Percentiles rank a stretch among this genome's conserved stretches.
phyloP scores from a whole-genome alignment of 2,797 vertebrate genomes.

The Lates japonicus region DNA sequence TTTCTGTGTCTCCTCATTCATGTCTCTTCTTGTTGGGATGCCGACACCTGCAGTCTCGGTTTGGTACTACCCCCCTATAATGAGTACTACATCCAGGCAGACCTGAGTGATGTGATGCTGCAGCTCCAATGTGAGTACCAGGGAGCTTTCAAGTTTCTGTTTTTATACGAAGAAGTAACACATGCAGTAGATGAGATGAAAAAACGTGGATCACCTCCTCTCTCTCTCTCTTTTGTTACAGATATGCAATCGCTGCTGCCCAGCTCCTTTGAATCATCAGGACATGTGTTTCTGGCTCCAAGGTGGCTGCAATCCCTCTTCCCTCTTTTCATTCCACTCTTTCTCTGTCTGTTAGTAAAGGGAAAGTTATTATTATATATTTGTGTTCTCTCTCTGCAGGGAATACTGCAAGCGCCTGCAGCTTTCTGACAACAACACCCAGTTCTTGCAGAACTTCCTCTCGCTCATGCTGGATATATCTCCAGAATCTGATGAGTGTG shows the following conservation, averaged over 20 bases:
- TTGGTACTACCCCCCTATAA: slow-evolving; percentile 95
- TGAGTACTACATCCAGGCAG: slow-evolving; percentile 96
- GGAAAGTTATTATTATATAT: slow-evolving; percentile 17
- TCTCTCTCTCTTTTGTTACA: slow-evolving; percentile 75
- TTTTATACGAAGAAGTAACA: neutral
- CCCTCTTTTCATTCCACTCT: slow-evolving; percentile 1
- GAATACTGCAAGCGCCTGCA: slow-evolving; percentile 98
- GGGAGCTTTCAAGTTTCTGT: slow-evolving; percentile 9
- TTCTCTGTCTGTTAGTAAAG: neutral
- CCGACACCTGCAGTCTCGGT: slow-evolving; percentile 89
- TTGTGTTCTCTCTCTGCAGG: slow-evolving; percentile 78
- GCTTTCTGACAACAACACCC: slow-evolving; percentile 97
- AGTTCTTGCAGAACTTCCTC: slow-evolving; percentile 98
- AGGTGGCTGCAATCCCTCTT: slow-evolving; percentile 84
- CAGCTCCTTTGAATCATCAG: slow-evolving; percentile 96
- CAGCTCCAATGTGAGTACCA: slow-evolving; percentile 98
- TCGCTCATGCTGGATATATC: slow-evolving; percentile 97
- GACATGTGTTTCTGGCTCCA: slow-evolving; percentile 98
- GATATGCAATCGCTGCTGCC: slow-evolving; percentile 99
- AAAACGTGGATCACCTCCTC: neutral
- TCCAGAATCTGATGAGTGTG: slow-evolving; percentile 97
- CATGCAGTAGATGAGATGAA: slow-evolving; percentile 10
- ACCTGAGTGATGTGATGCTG: slow-evolving; percentile 98
- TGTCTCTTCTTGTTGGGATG: slow-evolving; percentile 34
- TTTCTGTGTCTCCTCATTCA: slow-evolving; percentile 13